Evolutionary conservation across 2,888 invertebrate genomes (phyloP).

Genomic region (Zonitis immaculata): DNA sequence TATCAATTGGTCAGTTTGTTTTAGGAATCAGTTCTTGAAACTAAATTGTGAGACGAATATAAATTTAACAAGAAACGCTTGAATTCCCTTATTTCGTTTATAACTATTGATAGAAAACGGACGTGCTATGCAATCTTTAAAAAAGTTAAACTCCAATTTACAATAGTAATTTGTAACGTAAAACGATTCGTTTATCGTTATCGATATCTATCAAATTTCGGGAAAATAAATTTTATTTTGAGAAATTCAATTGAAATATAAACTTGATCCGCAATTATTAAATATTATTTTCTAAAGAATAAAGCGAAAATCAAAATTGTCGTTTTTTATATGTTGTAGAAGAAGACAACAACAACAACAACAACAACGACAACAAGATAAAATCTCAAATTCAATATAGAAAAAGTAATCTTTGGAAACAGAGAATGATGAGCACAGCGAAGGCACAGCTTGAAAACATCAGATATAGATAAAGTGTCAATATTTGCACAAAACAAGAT

Average conservation of each 20-base stretch:
- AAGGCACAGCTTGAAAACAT: conserved; percentile 25
- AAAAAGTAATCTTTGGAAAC: neutral
- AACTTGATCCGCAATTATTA: too few species aligned
- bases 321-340: too few species aligned
- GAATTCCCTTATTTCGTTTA: conserved; percentile 37
- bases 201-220: too few species aligned
- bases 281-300: too few species aligned
- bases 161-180: neutral
- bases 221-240: too few species aligned
- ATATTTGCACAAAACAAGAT: conserved; percentile 43
- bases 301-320: too few species aligned
- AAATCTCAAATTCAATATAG: neutral
- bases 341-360: too few species aligned
- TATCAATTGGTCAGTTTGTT: conserved; percentile 34
- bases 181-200: neutral
- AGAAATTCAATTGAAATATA: too few species aligned
- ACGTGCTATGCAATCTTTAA: conserved; percentile 35
- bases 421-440: conserved; percentile 11
- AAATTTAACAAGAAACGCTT: too few species aligned
- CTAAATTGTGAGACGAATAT: conserved; percentile 31
- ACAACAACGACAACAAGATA: neutral
- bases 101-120: conserved; percentile 37
- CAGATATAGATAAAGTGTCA: conserved; percentile 37
- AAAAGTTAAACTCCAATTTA: neutral
- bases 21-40: conserved; percentile 39